These are phyloP conservation scores for Lasioglossum baleicum DNA, from an alignment of 1,140 invertebrate genomes.

Conservation along the genomic window DNA sequence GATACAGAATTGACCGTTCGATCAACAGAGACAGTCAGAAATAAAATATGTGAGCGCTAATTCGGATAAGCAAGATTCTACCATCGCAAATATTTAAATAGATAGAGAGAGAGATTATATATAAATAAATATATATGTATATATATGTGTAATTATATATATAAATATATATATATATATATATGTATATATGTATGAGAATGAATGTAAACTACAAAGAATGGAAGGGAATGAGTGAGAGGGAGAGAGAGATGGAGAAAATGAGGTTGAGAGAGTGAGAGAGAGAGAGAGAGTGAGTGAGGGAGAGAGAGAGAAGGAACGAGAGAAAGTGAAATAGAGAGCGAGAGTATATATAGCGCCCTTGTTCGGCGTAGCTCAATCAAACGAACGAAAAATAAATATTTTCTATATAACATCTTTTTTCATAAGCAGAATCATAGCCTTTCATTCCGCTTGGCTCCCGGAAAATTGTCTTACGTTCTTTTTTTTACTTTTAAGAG, in stretches of 20 bases:
- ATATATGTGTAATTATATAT: constrained; percentile 21
- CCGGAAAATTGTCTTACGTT: constrained; percentile 21
- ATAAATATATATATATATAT: constrained; percentile 31
- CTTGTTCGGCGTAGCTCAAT: constrained; percentile 64
- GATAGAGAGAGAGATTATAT: constrained; percentile 49
- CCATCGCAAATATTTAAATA: constrained; percentile 41
- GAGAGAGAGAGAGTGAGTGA: not conserved
- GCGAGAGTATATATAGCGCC: constrained; percentile 64
- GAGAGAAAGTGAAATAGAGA: constrained; percentile 36
- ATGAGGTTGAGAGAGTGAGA: too few species aligned
- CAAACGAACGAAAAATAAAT: constrained; percentile 74
- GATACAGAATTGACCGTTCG: constrained; percentile 18
- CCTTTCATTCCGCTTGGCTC: constrained; percentile 71
- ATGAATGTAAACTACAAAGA: constrained; percentile 4
- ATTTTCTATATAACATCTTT: constrained; percentile 77
- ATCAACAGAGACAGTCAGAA: constrained; percentile 20
- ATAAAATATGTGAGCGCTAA: not conserved
- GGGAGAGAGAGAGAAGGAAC: not conserved
- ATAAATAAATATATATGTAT: constrained; percentile 19
- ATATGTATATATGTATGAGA: constrained; percentile 3
- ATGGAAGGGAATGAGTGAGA: not conserved
- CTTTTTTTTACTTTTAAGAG: constrained; percentile 2
- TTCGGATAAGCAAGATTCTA: constrained; percentile 34
- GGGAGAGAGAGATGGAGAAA: not conserved
- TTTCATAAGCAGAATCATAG: constrained; percentile 68